Base-by-base conservation (phyloP, 2,888 invertebrate genomes). In the Neoaliturus tenellus region DNA sequence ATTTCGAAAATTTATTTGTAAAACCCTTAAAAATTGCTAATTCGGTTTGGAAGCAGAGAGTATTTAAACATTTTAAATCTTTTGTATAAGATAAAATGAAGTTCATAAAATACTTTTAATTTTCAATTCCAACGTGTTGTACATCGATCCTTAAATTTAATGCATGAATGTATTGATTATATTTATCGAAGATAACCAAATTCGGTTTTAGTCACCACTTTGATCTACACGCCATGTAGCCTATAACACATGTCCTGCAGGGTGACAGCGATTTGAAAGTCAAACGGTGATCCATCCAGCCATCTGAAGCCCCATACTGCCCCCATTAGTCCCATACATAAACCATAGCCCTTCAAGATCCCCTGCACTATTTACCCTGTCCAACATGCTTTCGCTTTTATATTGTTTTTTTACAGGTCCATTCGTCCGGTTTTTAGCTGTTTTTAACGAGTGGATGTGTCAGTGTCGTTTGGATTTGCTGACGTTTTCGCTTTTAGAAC, bases 341-440 rank as follows among this genome's bases (percentile, higher is more conserved):
- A 78, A 78, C 78, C 78, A 78, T 78, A 20, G 78, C 55, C 33
- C 78, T 78, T 78, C 78, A 51, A 75, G 51, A 78, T 44, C 48
- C n/a, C 75, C 75, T 8, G 67, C 58, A 58, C 58, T 58, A 58
- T 58, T 25, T 14, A 28, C 31, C 69, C 73, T 75, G 73, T 75
- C 73, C 55, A 5, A 78, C 78, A 78, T 35, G 55, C 35, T 33
- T 51, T 51, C 78, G 51, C 78, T 78, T 78, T 78, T 78, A 78
- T 78, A 55, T 78, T 55, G 78, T n/a, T 78, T 78, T 71, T 78
- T 78, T 78, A 78, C 78, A 48, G 33, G 78, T 55, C 55, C 51
- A 55, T 55, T 55, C 31, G 75, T 28, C 35, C 78, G 78, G 14
- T 73, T 73, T 48, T 33, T 17, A 67, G 25, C 55, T 23, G 10